phyloP scores from a whole-genome alignment of 1,140 invertebrate genomes.

The Dryas iulia region DNA sequence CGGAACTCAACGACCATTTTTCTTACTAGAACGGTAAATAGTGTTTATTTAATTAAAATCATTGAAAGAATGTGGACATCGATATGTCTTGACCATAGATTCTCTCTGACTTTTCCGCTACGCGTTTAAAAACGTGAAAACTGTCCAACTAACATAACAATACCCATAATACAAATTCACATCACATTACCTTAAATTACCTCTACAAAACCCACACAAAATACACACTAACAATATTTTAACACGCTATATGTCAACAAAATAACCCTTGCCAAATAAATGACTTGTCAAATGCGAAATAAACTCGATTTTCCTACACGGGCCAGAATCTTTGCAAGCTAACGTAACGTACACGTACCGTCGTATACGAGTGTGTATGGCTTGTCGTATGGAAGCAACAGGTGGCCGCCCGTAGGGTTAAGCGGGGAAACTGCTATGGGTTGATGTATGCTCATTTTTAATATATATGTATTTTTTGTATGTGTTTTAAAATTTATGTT shows the following conservation, averaged over 20 bases:
- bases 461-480: background rate
- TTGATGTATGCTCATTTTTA: slow-evolving; percentile 45
- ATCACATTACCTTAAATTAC: no score
- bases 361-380: slow-evolving; percentile 62
- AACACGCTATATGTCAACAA: slow-evolving; percentile 26
- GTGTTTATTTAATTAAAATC: no score
- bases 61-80: no score
- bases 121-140: no score
- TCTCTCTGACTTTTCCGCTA: no score
- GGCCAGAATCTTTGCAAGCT: slow-evolving; percentile 53
- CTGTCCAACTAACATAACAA: no score
- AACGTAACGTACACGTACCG: slow-evolving; percentile 42
- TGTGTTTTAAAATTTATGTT: background rate
- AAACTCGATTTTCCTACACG: slow-evolving; percentile 64
- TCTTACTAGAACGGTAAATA: no score
- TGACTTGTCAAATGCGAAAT: slow-evolving; percentile 57
- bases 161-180: no score
- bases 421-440: slow-evolving; percentile 41
- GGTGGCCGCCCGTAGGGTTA: slow-evolving; percentile 76
- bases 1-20: no score
- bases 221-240: no score
- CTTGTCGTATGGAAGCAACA: slow-evolving; percentile 71
- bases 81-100: no score
- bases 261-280: slow-evolving; percentile 55
- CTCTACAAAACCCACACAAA: slow-evolving; percentile 8